Evolutionary conservation across 2,113 vertebrate species (phyloP).

Genomic region (Eudyptes chrysolophus): DNA sequence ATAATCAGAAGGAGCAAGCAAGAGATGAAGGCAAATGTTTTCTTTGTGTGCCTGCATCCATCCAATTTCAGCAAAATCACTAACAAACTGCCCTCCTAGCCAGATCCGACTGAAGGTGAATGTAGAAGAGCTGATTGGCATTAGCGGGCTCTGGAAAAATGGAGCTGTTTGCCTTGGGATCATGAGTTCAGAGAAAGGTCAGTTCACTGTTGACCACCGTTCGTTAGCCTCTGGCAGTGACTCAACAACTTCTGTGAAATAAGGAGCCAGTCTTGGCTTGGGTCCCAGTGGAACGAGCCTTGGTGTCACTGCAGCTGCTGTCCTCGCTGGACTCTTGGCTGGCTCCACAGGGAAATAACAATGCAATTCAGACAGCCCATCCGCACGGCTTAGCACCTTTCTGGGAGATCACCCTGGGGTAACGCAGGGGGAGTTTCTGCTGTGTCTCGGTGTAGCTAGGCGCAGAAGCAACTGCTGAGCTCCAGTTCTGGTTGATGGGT

Average conservation of each 20-base stretch:
- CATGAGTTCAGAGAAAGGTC: constrained; percentile 13
- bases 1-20: not conserved
- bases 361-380: not conserved
- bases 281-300: not conserved
- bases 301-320: not conserved
- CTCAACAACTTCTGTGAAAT: constrained; percentile 7
- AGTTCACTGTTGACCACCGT: constrained; percentile 4
- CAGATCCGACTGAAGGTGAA: not conserved
- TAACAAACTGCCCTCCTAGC: not conserved
- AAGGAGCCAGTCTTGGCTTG: not conserved
- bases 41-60: not conserved
- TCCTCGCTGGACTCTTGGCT: not conserved
- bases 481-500: not conserved
- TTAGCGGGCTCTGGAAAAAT: not conserved
- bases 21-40: not conserved
- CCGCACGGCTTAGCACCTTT: rapidly evolving
- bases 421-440: rapidly evolving
- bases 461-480: not conserved
- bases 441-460: not conserved
- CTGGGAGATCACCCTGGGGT: not conserved
- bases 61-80: not conserved
- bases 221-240: constrained; percentile 4
- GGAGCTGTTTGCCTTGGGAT: not conserved
- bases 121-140: constrained; percentile 6
- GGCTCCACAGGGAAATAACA: not conserved